phyloP scores from a whole-genome alignment of 2,797 vertebrate species.

The Dicrostonyx torquatus region DNA sequence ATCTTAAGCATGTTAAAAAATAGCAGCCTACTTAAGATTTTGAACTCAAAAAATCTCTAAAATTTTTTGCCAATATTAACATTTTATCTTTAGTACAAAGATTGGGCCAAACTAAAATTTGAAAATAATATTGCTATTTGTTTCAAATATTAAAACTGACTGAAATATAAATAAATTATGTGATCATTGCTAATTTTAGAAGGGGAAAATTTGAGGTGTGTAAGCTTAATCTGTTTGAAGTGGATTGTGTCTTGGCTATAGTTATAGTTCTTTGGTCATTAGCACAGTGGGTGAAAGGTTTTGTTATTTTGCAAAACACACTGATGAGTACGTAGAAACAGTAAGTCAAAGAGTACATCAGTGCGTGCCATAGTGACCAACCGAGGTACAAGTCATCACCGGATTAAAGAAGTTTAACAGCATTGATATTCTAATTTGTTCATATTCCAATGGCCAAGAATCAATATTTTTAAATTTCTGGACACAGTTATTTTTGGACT shows the following conservation, averaged over 20 bases:
- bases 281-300: fast-evolving
- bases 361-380: background rate
- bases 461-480: background rate
- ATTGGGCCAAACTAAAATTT: background rate
- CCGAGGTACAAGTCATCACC: background rate
- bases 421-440: background rate
- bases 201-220: background rate
- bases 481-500: conserved; percentile 13
- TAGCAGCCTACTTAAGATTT: background rate
- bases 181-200: background rate
- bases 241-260: background rate
- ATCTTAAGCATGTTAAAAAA: background rate
- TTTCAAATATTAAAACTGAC: background rate
- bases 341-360: background rate
- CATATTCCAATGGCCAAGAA: background rate
- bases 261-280: background rate
- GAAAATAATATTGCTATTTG: background rate
- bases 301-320: background rate
- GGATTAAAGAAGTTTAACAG: background rate
- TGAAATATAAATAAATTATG: background rate
- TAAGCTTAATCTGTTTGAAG: background rate
- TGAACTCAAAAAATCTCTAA: background rate
- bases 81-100: background rate
- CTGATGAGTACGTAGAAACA: background rate
- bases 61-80: background rate